phyloP scores from a whole-genome alignment of 2,888 invertebrate genomes.

The Clistopyga incitator region DNA sequence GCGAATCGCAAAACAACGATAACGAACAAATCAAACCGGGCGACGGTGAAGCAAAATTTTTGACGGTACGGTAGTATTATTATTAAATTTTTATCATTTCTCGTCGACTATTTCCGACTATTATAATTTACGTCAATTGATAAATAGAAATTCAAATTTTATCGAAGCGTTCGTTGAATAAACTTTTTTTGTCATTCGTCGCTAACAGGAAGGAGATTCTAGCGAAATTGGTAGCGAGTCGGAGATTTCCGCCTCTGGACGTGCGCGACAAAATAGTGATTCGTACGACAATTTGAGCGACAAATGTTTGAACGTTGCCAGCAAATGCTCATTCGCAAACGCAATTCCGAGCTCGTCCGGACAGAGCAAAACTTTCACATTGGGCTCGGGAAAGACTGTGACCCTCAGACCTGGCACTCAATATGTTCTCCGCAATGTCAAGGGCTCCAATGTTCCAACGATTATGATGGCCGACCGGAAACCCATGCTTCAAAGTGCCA shows the following conservation, averaged over 20 bases:
- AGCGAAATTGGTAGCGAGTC: constrained; percentile 60
- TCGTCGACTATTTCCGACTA: neutral
- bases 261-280: constrained; percentile 24
- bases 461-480: constrained; percentile 68
- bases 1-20: constrained; percentile 48
- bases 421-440: constrained; percentile 77
- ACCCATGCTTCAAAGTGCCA: constrained; percentile 1
- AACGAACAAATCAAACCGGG: constrained; percentile 24
- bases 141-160: neutral
- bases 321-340: constrained; percentile 66
- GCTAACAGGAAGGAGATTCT: constrained; percentile 58
- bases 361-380: constrained; percentile 75
- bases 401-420: constrained; percentile 77
- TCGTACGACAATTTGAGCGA: constrained; percentile 40
- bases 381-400: constrained; percentile 76
- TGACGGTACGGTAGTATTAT: constrained; percentile 37
- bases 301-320: constrained; percentile 12
- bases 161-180: neutral
- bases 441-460: constrained; percentile 72
- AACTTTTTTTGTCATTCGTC: neutral
- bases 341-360: constrained; percentile 73
- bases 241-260: constrained; percentile 40
- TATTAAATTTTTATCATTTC: neutral
- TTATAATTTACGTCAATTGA: no score
- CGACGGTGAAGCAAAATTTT: constrained; percentile 61